These are phyloP conservation scores for Sebastes cheni DNA, from an alignment of 2,797 vertebrate genomes.

Conservation along the genomic window DNA sequence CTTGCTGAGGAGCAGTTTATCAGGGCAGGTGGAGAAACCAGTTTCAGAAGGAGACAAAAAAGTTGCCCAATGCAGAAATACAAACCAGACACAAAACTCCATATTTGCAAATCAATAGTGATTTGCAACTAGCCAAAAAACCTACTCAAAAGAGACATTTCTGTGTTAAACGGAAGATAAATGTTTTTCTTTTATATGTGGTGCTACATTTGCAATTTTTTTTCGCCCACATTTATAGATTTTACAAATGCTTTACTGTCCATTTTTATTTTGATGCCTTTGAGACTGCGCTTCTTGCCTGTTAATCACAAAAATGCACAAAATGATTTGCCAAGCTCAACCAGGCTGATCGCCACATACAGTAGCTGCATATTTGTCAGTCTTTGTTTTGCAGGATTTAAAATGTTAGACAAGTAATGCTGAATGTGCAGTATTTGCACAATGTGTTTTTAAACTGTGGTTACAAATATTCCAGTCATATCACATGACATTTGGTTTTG, in stretches of 20 bases:
- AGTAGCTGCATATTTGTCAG: not conserved
- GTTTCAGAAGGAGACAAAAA: not conserved
- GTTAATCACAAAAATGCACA: not conserved
- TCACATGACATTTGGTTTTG: not conserved
- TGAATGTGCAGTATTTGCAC: not conserved
- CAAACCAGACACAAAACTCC: not conserved
- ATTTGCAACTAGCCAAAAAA: not conserved
- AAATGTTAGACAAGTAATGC: not conserved
- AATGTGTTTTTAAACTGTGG: not conserved
- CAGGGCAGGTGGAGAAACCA: not conserved
- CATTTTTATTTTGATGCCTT: not conserved
- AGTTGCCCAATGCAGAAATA: not conserved
- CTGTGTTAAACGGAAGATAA: not conserved
- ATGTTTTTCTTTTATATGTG: not conserved
- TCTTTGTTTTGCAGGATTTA: not conserved
- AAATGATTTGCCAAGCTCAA: not conserved
- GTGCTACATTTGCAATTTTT: not conserved
- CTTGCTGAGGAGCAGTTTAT: not conserved
- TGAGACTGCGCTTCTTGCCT: not conserved
- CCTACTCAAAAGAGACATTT: not conserved
- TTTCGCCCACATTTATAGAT: not conserved
- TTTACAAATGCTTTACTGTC: not conserved
- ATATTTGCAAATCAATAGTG: not conserved
- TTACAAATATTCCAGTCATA: not conserved
- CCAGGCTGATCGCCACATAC: not conserved